phyloP scores from a whole-genome alignment of 2,888 invertebrate genomes.

The Beris morrisii region DNA sequence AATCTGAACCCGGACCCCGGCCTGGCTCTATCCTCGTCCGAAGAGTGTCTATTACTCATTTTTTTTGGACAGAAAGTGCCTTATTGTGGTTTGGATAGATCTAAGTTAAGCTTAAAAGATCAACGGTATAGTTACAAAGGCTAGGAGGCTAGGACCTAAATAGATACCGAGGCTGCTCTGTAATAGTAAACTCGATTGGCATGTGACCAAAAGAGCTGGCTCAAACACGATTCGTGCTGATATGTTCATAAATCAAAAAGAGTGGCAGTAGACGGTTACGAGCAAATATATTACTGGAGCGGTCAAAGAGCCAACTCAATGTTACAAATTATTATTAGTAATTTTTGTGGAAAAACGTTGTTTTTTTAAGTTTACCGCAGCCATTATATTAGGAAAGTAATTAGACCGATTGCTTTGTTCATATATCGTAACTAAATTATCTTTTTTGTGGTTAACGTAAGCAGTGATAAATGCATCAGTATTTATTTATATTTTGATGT shows the following conservation, averaged over 20 bases:
- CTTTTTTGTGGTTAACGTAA: slow-evolving; percentile 1
- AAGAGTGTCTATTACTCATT: slow-evolving; percentile 9
- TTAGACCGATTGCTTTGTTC: slow-evolving; percentile 14
- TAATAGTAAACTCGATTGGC: slow-evolving; percentile 9
- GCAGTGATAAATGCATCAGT: slow-evolving; percentile 9
- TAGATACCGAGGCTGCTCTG: slow-evolving; percentile 13
- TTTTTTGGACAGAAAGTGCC: slow-evolving; percentile 9
- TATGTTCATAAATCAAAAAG: slow-evolving; percentile 31
- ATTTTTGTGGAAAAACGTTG: slow-evolving; percentile 9
- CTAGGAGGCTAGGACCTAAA: slow-evolving; percentile 19
- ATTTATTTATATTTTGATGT: slow-evolving; percentile 26
- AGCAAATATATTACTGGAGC: slow-evolving; percentile 22
- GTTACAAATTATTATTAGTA: slow-evolving; percentile 11
- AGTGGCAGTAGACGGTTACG: slow-evolving; percentile 28
- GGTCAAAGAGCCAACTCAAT: slow-evolving; percentile 29
- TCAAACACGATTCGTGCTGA: slow-evolving; percentile 27
- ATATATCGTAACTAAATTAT: slow-evolving; percentile 11
- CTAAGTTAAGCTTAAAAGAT: slow-evolving; percentile 5
- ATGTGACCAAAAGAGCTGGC: slow-evolving; percentile 22
- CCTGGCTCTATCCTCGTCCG: not conserved
- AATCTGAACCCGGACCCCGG: slow-evolving; percentile 6
- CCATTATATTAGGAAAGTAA: slow-evolving; percentile 11
- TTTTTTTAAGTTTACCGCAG: slow-evolving; percentile 13
- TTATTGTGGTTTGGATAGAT: slow-evolving; percentile 19
- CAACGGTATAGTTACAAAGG: slow-evolving; percentile 14